Evolutionary conservation across 2,888 invertebrate species (phyloP).

Genomic region (Athetis lepigone): DNA sequence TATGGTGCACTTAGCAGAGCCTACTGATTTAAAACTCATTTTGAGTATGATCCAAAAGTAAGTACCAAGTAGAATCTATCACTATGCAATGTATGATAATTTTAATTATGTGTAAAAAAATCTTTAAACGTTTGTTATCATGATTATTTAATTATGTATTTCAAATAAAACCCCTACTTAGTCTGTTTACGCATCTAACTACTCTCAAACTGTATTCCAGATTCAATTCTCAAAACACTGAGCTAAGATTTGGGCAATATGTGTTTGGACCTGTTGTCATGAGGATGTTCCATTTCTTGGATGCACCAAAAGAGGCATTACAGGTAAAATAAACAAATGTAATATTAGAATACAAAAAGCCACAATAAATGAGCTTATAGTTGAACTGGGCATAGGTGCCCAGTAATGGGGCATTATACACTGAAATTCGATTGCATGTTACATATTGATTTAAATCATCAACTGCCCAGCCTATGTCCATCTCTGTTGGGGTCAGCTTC

Average conservation of each 20-base stretch:
- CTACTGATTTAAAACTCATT: slow-evolving; percentile 92
- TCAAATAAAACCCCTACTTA: too few species aligned
- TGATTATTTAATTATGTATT: too few species aligned
- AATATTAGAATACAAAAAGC: neutral
- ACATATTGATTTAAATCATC: too few species aligned
- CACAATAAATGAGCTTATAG: too few species aligned
- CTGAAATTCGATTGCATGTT: too few species aligned
- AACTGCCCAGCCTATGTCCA: too few species aligned
- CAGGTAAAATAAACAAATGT: slow-evolving; percentile 75
- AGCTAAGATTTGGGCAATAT: slow-evolving; percentile 94
- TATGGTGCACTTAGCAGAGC: slow-evolving; percentile 93
- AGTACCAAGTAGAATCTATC: slow-evolving; percentile 49
- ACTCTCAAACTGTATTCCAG: slow-evolving; percentile 79
- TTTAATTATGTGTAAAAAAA: slow-evolving; percentile 1
- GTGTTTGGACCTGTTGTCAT: slow-evolving; percentile 96
- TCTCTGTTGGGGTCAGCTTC: too few species aligned
- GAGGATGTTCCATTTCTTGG: slow-evolving; percentile 93
- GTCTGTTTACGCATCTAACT: neutral
- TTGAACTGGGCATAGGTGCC: too few species aligned
- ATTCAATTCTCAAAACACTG: slow-evolving; percentile 93
- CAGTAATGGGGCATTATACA: too few species aligned
- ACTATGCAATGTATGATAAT: neutral
- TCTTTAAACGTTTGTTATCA: too few species aligned
- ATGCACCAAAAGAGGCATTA: slow-evolving; percentile 92
- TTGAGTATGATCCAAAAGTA: slow-evolving; percentile 93